Conservation (phyloP, 2,797 vertebrate genomes). For the Chiropotes sagulatus region DNA sequence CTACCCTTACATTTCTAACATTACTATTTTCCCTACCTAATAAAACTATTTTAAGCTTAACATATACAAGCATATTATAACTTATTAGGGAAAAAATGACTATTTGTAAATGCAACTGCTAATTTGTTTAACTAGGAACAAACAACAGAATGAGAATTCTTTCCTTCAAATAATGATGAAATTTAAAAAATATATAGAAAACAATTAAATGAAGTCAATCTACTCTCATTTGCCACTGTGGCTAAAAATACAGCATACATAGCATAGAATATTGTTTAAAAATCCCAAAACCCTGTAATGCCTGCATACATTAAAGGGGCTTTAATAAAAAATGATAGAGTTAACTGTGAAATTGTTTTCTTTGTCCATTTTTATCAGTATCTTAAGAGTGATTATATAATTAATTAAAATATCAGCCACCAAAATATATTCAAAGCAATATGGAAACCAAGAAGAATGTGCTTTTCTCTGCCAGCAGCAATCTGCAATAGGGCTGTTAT, state of each 20-base stretch:
- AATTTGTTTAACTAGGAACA: slow-evolving; percentile 10
- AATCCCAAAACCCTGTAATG: neutral
- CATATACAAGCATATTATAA: neutral
- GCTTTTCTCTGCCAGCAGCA: slow-evolving; percentile 15
- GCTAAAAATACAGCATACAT: neutral
- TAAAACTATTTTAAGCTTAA: neutral
- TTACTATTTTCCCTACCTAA: neutral
- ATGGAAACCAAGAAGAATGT: slow-evolving; percentile 44
- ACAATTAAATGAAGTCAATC: neutral
- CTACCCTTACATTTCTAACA: neutral
- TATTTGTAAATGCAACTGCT: neutral
- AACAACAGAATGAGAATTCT: neutral
- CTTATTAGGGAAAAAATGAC: neutral
- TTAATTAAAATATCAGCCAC: slow-evolving; percentile 41
- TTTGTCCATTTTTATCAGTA: slow-evolving; percentile 53
- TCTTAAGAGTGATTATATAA: slow-evolving; percentile 13
- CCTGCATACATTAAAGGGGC: neutral
- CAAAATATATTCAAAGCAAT: slow-evolving; percentile 51
- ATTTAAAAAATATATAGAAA: neutral
- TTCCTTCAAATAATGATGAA: slow-evolving; percentile 27
- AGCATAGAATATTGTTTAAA: neutral
- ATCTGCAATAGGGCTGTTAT: neutral
- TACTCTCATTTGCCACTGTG: neutral
- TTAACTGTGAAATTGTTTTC: neutral
- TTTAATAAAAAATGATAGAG: neutral